phyloP scores from a whole-genome alignment of 2,888 invertebrate genomes.

The Himalopsyche anomala region DNA sequence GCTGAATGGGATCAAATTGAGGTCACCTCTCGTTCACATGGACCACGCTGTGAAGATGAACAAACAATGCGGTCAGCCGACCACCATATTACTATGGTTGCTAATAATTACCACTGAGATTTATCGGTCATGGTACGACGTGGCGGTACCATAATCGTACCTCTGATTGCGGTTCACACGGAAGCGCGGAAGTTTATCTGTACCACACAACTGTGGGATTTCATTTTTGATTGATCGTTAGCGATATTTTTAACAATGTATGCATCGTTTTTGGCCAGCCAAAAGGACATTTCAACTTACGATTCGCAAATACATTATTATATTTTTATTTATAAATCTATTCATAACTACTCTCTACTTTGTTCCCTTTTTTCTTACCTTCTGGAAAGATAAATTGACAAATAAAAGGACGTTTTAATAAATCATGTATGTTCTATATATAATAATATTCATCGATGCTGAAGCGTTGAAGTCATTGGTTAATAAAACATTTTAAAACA shows the following conservation, averaged over 20 bases:
- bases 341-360: too few species aligned
- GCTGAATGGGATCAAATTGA: background rate
- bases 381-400: too few species aligned
- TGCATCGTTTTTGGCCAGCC: too few species aligned
- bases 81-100: slow-evolving; percentile 18
- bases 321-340: too few species aligned
- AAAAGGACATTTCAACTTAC: too few species aligned
- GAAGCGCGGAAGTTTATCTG: background rate
- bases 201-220: background rate
- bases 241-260: too few species aligned
- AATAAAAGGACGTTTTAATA: too few species aligned
- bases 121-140: background rate
- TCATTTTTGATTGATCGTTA: too few species aligned
- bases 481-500: background rate
- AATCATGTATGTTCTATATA: too few species aligned
- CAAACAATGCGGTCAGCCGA: slow-evolving; percentile 25
- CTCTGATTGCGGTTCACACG: slow-evolving; percentile 22
- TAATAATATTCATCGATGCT: too few species aligned
- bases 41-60: slow-evolving; percentile 14
- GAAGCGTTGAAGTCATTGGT: background rate
- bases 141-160: background rate
- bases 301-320: too few species aligned
- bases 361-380: too few species aligned
- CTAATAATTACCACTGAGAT: background rate
- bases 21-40: background rate